Base-by-base conservation (phyloP, 1,140 invertebrate genomes). In the Glossosoma conforme region DNA sequence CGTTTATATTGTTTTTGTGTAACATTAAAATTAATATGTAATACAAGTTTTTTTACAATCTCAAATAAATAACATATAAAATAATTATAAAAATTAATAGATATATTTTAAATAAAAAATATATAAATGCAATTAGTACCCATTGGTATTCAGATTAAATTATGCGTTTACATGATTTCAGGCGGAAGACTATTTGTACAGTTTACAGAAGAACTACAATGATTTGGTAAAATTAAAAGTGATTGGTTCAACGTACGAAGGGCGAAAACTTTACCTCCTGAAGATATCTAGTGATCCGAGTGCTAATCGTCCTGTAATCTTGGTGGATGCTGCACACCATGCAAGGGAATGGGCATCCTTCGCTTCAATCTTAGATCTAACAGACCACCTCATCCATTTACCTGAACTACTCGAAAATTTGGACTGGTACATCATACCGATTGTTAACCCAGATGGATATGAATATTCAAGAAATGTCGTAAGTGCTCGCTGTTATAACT, bases 341-440 rank as follows among this genome's bases (percentile, higher is more conserved):
- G 79, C 79, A 3, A 68, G 81, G 22, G 82, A 85, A 65, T 88
- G 86, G 87, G 82, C 84, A 22, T 74, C 83, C 2, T 79, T 81
- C 0, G 77, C 83, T 0, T 78, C 80, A 18, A 80, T 77, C 3
- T 57, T 84, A 18, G 86, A 82, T 61, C 69, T 83, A 13, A 77
- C 85, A 52, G 65, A 79, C 49, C 68, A 81, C 57, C 61, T 83
- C 44, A 69, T 77, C 1, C 62, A 74, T 36, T 68, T 72, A 33
- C 64, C 68, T 6, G 53, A 50, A 8, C n/a, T 41, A 3, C 61
- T 84, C 9, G 63, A 77, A 25, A 69, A 74, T 21, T 74, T 81
- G 20, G 81, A 85, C 60, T 84, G 81, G 79, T 77, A 80, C 62
- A 78, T 86, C 44, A 60, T 84, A 13, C 81, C 82, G 2, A 62